Evolutionary conservation across 2,113 vertebrate genomes (phyloP).

Genomic region (Cyanoliseus patagonus): DNA sequence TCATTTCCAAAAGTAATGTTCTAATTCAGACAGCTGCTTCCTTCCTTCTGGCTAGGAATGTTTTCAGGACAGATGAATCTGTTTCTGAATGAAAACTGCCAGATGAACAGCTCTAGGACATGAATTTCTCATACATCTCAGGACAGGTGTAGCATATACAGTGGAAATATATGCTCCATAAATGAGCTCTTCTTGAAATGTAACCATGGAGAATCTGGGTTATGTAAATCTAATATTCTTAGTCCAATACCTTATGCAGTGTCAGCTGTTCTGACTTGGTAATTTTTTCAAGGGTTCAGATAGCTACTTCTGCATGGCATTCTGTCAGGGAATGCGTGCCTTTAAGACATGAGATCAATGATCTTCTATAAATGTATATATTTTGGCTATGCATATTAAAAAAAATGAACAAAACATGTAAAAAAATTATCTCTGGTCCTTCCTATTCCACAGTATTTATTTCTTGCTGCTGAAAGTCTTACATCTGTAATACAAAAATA

Average conservation of each 20-base stretch:
- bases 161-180: neutral
- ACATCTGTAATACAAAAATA: neutral
- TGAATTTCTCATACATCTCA: neutral
- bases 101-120: neutral
- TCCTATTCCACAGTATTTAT: neutral
- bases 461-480: neutral
- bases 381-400: neutral
- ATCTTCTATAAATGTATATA: neutral
- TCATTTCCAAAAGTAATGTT: neutral
- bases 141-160: neutral
- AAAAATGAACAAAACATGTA: rapidly evolving
- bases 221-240: neutral
- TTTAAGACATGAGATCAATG: neutral
- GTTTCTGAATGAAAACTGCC: neutral
- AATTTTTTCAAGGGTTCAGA: neutral
- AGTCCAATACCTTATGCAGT: neutral
- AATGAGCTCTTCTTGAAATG: neutral
- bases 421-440: neutral
- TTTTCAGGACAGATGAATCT: neutral
- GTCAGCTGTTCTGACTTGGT: neutral
- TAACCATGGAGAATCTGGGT: neutral
- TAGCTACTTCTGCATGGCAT: neutral
- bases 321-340: neutral
- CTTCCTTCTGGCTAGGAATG: neutral
- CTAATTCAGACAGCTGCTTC: neutral